Conservation (phyloP, 2,113 vertebrate species). For the Stictonetta naevosa region DNA sequence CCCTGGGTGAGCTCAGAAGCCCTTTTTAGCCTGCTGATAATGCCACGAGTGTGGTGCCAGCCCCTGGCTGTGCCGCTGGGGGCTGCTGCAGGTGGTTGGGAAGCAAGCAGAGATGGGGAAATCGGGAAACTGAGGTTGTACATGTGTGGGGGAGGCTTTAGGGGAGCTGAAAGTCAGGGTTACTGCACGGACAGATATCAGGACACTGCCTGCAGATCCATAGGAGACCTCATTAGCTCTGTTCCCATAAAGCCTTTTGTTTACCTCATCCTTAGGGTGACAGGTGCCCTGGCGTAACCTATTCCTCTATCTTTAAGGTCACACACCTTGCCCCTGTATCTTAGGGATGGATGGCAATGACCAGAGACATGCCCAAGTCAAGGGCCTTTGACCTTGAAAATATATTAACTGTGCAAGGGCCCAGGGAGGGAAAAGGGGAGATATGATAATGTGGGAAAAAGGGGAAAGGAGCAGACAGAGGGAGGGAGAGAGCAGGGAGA, state of each 20-base stretch:
- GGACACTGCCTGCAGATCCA: background rate
- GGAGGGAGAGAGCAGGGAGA: rapidly evolving
- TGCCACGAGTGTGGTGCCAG: rapidly evolving
- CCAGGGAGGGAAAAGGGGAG: background rate
- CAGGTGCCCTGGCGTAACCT: background rate
- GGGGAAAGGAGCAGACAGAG: rapidly evolving
- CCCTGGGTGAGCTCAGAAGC: background rate
- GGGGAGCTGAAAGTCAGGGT: background rate
- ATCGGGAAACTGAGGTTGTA: background rate
- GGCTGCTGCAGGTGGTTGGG: background rate
- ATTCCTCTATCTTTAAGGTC: conserved; percentile 24
- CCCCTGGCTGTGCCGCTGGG: rapidly evolving
- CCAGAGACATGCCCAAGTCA: background rate
- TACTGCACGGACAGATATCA: background rate
- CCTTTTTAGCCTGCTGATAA: background rate
- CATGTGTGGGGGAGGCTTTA: background rate
- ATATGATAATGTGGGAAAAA: rapidly evolving
- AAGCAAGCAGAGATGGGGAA: background rate
- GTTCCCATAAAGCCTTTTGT: background rate
- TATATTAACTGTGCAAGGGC: rapidly evolving
- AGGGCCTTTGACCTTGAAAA: conserved; percentile 11
- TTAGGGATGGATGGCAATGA: background rate
- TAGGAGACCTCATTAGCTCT: background rate
- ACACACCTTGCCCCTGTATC: background rate
- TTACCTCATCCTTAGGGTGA: background rate